phyloP scores from a whole-genome alignment of 2,797 vertebrate species.

The Pseudotriccus pelzelni region DNA sequence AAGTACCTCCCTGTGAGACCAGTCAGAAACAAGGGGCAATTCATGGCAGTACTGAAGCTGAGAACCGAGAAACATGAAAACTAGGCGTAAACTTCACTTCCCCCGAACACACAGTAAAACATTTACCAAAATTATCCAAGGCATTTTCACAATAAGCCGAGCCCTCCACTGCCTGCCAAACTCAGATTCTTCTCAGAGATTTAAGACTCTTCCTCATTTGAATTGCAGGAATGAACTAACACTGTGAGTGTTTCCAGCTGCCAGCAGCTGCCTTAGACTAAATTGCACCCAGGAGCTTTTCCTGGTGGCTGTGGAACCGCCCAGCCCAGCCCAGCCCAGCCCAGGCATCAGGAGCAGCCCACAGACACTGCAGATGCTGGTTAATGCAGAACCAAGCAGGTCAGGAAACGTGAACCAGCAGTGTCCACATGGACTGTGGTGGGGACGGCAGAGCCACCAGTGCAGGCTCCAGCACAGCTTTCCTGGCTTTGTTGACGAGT shows the following conservation, averaged over 20 bases:
- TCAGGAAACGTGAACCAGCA: not conserved
- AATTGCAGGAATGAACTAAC: conserved; percentile 35
- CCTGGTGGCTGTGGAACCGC: not conserved
- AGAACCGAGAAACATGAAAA: not conserved
- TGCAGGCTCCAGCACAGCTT: not conserved
- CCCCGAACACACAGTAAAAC: not conserved
- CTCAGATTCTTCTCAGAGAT: conserved; percentile 10
- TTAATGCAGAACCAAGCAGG: not conserved
- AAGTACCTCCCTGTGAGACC: not conserved
- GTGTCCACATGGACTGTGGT: rapidly evolving
- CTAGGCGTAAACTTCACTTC: not conserved
- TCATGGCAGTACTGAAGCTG: not conserved
- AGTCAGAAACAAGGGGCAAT: not conserved
- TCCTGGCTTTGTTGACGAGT: conserved; percentile 39
- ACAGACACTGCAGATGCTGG: not conserved
- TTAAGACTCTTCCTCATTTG: conserved; percentile 16
- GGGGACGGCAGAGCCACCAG: not conserved
- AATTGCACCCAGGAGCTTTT: not conserved
- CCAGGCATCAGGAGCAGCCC: not conserved
- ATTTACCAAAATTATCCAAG: conserved; percentile 18
- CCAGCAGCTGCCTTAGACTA: conserved; percentile 48
- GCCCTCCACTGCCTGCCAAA: not conserved
- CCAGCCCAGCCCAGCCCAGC: not conserved
- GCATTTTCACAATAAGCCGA: conserved; percentile 2
- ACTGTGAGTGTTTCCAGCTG: conserved; percentile 41